Evolutionary conservation across 2,888 invertebrate genomes (phyloP), one percentile per base, ranked within the genome.

Genomic region (Rosalia funebris): DNA sequence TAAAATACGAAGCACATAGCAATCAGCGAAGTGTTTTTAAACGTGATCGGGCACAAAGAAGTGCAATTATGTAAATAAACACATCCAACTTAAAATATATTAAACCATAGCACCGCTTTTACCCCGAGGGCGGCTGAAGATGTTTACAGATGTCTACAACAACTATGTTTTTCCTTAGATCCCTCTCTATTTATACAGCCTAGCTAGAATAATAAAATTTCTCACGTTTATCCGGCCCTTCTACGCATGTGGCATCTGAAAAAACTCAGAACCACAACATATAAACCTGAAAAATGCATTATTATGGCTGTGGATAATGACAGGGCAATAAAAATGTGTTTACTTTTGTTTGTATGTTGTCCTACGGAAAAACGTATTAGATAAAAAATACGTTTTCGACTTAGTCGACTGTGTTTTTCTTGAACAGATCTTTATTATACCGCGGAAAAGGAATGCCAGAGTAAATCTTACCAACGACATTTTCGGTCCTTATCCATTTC

Each of bases 111-210:
- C 42, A 10, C 25, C 32, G 32, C 45, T 36, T 34, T 1, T 37
- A 52, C 31, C 52, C 17, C 37, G 31, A 14, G 39, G 37, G 37
- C 17, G 17, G 58, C 12, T 45, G 2, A 52, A 58, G 44, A 57
- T 52, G 50, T 50, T 44, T 50, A 53, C 44, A 50, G 25, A 54
- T 55, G 58, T 46, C 46, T 53, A 32, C 53, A 46, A 59, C 42
- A 48, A 37, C 55, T 60, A 15, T 55, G 53, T 53, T 52, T 60
- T 55, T 60, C 44, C 36, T 44, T 17, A 19, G 45, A 17, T 45
- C 55, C 54, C 54, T 54, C 39, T 48, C 19, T 60, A 45, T 55
- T 60, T 60, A 55, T 55, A 50, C 60, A 60, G 55, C 55, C 54
- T 31, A 31, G 56, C 56, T 60, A 45, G 37, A 60, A 60, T 56